Evolutionary conservation across 2,888 invertebrate species (phyloP), one percentile per base, ranked within the genome.

Genomic region (Mechanitis mazaeus): DNA sequence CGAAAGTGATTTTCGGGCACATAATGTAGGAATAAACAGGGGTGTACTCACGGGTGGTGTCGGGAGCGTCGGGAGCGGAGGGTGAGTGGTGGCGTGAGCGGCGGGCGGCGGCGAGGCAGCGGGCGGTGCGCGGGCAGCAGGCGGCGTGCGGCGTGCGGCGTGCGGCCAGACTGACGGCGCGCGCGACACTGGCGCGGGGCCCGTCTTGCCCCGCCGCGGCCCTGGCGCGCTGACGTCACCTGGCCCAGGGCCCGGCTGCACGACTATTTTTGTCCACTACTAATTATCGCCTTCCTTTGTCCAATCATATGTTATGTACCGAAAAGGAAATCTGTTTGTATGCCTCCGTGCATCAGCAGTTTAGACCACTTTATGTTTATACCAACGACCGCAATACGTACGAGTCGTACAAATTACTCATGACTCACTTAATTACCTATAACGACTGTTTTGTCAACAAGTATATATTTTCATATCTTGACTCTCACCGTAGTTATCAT

Each of bases 111-210:
- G 65, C 67, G 71, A 68, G 69, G 60, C 65, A 69, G 68, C 68
- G 75, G 72, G 71, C 70, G 65, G 71, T 42, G 42, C 42, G 42
- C 87, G 88, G 87, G 87, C 86, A 31, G 66, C 69, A 66, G 67
- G 50, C 64, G 67, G 64, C 66, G 75, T 70, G 69, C 64, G 67
- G 64, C 66, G 75, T 70, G 69, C 70, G 65, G 71, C 87, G 89
- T 90, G 88, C 87, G 87, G 78, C 82, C 84, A 78, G 85, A 78
- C 78, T 76, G 89, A 84, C 87, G 86, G 89, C 89, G 89, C 89
- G 87, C 89, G 87, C 89, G 87, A 83, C 87, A 88, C 89, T 90
- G 89, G 84, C 86, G 88, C 87, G 89, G 89, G 89, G 88, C 90
- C 89, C 88, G 87, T 88, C 85, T 90, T 88, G 87, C 89, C 90